These are phyloP conservation scores for Acronicta psi DNA, from an alignment of 2,888 invertebrate genomes.

Conservation along the genomic window DNA sequence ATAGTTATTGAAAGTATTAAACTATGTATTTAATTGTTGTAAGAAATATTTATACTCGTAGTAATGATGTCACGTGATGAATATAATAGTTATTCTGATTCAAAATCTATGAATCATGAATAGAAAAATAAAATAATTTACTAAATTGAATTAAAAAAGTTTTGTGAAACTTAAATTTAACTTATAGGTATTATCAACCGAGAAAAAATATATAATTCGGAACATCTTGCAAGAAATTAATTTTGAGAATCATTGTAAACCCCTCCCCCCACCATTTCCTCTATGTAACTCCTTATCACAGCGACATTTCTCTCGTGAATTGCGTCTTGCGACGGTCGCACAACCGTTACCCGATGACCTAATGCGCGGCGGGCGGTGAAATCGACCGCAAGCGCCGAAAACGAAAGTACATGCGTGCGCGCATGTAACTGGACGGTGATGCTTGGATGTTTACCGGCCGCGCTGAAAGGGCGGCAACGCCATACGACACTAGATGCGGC, in stretches of 20 bases:
- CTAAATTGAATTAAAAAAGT: background rate
- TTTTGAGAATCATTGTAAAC: no score
- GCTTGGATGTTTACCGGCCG: slow-evolving; percentile 11
- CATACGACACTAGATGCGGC: slow-evolving; percentile 3
- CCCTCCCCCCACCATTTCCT: no score
- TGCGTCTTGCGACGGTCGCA: slow-evolving; percentile 43
- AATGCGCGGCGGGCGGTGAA: slow-evolving; percentile 73
- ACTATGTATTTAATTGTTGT: no score
- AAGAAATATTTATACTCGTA: no score
- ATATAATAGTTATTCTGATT: no score
- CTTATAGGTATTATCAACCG: no score
- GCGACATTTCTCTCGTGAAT: slow-evolving; percentile 33
- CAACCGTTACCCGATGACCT: slow-evolving; percentile 82
- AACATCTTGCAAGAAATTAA: no score
- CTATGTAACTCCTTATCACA: background rate
- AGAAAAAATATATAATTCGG: no score
- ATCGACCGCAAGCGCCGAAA: slow-evolving; percentile 75
- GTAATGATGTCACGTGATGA: no score
- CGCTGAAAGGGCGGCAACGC: slow-evolving; percentile 37
- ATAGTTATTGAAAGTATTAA: no score
- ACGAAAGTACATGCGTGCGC: slow-evolving; percentile 74
- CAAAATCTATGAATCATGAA: background rate
- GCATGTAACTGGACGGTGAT: slow-evolving; percentile 39
- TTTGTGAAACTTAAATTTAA: background rate
- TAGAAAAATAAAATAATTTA: background rate